Conservation (phyloP, 2,113 vertebrate genomes). For the Polyodon spathula region DNA sequence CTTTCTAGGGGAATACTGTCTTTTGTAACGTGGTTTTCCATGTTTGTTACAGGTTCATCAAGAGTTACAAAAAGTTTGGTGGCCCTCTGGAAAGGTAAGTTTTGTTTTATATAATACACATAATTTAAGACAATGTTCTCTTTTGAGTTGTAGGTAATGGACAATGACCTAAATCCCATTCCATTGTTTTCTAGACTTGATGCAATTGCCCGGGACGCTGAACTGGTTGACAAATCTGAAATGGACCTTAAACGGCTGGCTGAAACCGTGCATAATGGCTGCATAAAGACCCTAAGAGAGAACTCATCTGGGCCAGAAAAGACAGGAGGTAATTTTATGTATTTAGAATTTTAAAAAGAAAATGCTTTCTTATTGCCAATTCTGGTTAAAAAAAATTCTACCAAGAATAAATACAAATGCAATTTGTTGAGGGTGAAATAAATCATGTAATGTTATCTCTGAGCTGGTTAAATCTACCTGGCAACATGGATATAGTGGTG, state of each 20-base stretch:
- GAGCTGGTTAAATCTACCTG: too few species aligned
- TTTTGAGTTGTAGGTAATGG: neutral
- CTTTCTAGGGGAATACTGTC: too few species aligned
- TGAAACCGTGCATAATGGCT: constrained; percentile 92
- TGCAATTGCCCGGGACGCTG: constrained; percentile 91
- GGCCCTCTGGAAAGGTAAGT: constrained; percentile 88
- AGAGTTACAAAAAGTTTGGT: constrained; percentile 98
- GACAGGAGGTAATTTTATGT: constrained; percentile 57
- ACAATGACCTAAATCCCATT: too few species aligned
- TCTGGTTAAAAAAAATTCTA: too few species aligned
- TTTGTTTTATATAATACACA: neutral
- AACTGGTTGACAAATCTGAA: constrained; percentile 93
- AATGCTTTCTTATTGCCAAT: too few species aligned
- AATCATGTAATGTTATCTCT: too few species aligned
- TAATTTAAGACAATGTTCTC: neutral
- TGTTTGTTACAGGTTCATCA: constrained; percentile 79
- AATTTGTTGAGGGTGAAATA: too few species aligned
- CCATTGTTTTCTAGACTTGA: constrained; percentile 69
- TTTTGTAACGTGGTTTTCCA: too few species aligned
- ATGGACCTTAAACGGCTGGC: constrained; percentile 84
- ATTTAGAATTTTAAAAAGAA: too few species aligned
- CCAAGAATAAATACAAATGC: too few species aligned
- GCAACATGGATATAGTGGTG: too few species aligned
- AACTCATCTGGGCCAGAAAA: constrained; percentile 84
- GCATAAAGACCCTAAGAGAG: constrained; percentile 84